Evolutionary conservation across 2,113 vertebrate species (phyloP).

Genomic region (human): DNA sequence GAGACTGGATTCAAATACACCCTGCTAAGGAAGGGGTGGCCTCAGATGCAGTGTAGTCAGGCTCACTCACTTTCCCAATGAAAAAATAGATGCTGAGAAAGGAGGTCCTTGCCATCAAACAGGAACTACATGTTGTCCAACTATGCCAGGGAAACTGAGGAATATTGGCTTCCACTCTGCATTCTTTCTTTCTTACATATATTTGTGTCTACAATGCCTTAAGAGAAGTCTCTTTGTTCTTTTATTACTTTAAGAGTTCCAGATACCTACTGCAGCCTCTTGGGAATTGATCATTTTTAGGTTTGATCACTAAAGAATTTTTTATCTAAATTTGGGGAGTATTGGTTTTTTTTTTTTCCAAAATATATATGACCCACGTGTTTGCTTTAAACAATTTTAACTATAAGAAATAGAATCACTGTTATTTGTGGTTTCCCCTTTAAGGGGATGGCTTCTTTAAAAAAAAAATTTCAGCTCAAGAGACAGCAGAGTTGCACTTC

Average conservation of each 20-base stretch:
- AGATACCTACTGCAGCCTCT: background rate
- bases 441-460: background rate
- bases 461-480: background rate
- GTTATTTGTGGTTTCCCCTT: background rate
- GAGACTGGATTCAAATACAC: background rate
- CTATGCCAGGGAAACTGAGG: background rate
- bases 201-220: background rate
- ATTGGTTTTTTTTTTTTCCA: background rate
- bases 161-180: background rate
- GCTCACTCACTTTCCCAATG: background rate
- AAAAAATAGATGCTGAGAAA: background rate
- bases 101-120: background rate
- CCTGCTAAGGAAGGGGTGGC: background rate
- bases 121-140: background rate
- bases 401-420: background rate
- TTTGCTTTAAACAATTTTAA: conserved; percentile 4
- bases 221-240: background rate
- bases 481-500: background rate
- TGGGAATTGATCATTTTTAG: background rate
- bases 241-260: background rate
- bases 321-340: background rate
- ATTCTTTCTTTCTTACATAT: background rate
- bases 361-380: background rate
- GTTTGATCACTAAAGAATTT: conserved; percentile 23
- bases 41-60: background rate